Conservation (phyloP, 2,888 invertebrate species). For the Vanessa cardui region DNA sequence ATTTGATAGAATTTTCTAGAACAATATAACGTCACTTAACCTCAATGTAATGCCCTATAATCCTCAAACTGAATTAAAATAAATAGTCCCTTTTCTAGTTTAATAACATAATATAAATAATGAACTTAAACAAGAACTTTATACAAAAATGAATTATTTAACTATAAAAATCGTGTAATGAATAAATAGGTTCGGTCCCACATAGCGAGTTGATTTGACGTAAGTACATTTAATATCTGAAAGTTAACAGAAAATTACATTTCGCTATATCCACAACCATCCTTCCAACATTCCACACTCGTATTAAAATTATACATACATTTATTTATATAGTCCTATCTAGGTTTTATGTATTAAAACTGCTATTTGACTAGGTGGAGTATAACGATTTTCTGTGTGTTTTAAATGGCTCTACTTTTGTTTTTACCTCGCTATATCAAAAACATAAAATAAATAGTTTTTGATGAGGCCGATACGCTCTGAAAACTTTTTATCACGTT, state of each 20-base stretch:
- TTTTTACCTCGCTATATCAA: neutral
- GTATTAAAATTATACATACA: conserved; percentile 63
- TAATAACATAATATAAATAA: conserved; percentile 75
- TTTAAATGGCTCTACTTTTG: neutral
- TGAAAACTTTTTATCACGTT: conserved; percentile 2
- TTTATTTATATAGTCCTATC: conserved; percentile 59
- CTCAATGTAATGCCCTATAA: conserved; percentile 59
- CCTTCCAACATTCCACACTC: conserved; percentile 65
- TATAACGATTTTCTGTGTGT: conserved; percentile 47
- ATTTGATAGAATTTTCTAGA: conserved; percentile 12
- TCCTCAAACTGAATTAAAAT: conserved; percentile 65
- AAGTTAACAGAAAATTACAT: conserved; percentile 28
- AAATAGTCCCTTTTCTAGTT: conserved; percentile 74
- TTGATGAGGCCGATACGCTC: neutral
- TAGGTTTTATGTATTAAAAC: conserved; percentile 71
- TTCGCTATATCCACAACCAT: conserved; percentile 68
- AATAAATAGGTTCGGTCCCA: conserved; percentile 57
- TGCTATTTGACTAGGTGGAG: conserved; percentile 78
- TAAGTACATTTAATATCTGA: conserved; percentile 31
- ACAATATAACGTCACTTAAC: conserved; percentile 60
- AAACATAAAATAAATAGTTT: neutral
- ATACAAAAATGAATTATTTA: conserved; percentile 66
- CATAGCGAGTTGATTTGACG: conserved; percentile 45
- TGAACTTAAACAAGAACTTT: conserved; percentile 72
- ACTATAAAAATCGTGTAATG: conserved; percentile 50